Evolutionary conservation across 2,888 invertebrate genomes (phyloP), one percentile per base, ranked within the genome.

Genomic region (Atherix ibis): DNA sequence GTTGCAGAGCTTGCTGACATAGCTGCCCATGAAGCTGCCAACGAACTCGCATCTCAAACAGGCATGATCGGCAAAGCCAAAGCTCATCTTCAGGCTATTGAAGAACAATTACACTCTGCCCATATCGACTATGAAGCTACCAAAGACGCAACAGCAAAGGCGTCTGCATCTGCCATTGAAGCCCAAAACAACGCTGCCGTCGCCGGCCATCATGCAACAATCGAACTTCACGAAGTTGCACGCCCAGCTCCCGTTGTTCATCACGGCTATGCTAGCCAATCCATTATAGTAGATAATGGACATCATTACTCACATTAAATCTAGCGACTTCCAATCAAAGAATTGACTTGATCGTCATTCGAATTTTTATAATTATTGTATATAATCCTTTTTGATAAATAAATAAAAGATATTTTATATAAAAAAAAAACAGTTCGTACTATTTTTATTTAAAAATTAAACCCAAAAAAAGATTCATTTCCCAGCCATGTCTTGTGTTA

Each of bases 41-140:
- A 75, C 14, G 77, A 78, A 53, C 58, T 75, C 4, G 78, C 76
- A 1, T 73, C 76, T 0, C 79, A 78, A 48, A 75, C 74, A 18
- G 68, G 75, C 15, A 79, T 79, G 79, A 73, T 79, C 2, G 77
- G 78, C 12, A 68, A 73, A 2, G 77, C 78, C 1, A 65, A 73
- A 37, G 73, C 75, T 44, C 54, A 76, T 27, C 60, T 76, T 8
- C 66, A 71, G 38, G 62, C 71, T 1, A 62, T 77, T 14, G 69
- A 69, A 39, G 74, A 76, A 26, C 76, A 77, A 48, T 62, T 78
- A 18, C 66, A 66, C 30, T 69, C 70, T 8, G 73, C 76, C 35
- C 67, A 74, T 31, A 65, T 76, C 37, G 79, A 78, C 55, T 77
- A 75, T 51, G 73, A 73, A 41, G 76, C 76, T 1, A 78, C 78